These are phyloP conservation scores for Octodonta nipae DNA, from an alignment of 2,888 invertebrate genomes.

Conservation along the genomic window DNA sequence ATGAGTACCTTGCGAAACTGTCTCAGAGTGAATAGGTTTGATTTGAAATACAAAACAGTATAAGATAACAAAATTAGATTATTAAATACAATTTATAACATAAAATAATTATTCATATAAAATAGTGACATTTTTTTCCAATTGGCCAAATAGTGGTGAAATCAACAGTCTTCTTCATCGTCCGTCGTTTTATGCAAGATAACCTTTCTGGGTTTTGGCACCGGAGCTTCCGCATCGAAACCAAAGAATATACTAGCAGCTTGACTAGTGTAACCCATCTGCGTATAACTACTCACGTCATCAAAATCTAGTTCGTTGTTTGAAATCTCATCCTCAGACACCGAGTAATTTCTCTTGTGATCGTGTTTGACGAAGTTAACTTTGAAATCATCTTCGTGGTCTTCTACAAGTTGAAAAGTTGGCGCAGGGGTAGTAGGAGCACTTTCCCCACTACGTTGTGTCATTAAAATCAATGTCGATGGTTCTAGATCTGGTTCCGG, in stretches of 20 bases:
- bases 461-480: slow-evolving; percentile 11
- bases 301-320: too few relatives aligned
- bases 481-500: too few relatives aligned
- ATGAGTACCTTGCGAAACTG: too few relatives aligned
- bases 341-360: slow-evolving; percentile 4
- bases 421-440: not conserved
- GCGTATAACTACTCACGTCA: not conserved
- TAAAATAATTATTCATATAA: too few relatives aligned
- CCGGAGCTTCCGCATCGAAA: slow-evolving; percentile 15
- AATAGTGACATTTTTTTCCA: too few relatives aligned
- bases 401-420: not conserved
- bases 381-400: slow-evolving; percentile 7
- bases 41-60: too few relatives aligned
- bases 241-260: slow-evolving; percentile 32
- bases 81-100: too few relatives aligned
- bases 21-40: too few relatives aligned
- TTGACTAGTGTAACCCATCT: slow-evolving; percentile 24
- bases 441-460: slow-evolving; percentile 5
- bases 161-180: slow-evolving; percentile 15
- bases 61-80: too few relatives aligned
- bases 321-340: slow-evolving; percentile 13
- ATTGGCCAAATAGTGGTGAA: too few relatives aligned
- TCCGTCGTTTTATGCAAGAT: slow-evolving; percentile 10
- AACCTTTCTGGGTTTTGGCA: slow-evolving; percentile 16
- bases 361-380: slow-evolving; percentile 12